Evolutionary conservation across 2,797 vertebrate genomes (phyloP), one percentile per base, ranked within the genome.

Genomic region (Clamator glandarius): DNA sequence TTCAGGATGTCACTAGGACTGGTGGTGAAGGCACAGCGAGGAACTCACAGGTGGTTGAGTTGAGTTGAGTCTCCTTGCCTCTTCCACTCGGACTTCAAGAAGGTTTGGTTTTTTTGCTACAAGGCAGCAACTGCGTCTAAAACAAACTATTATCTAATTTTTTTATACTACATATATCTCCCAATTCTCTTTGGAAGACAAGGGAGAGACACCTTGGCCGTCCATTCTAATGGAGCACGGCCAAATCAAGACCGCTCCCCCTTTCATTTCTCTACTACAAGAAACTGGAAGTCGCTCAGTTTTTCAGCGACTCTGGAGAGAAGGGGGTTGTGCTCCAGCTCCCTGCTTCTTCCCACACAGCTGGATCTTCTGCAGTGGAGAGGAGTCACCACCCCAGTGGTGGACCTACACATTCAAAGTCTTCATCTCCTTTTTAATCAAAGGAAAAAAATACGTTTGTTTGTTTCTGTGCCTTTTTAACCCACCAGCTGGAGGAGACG

Each of bases 301-400:
- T 62, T 62, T 23, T 36, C 82, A 80, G 28, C 14, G 4, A 19
- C 7, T 28, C 42, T 36, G 36, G 35, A 13, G 31, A 61, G 35
- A 57, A 29, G n/a, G 72, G 39, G n/a, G 18, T 11, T 29, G 21
- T 23, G 11, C 25, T 48, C 39, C 57, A 13, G 6, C 16, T 36
- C 51, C 55, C 24, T 57, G 33, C 16, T 3, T 61, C 33, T 74
- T 48, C 36, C n/a, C n/a, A 3, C 6, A 2, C 4, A 21, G 2
- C 28, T 33, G 14, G 14, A 21, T 29, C 11, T 5, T 19, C 20
- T 1, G 1, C 0, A 1, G 4, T 9, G 14, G 50, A 70, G 28
- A 26, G 19, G 14, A 51, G 9, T 36, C 36, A 39, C n/a, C 13
- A 28, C 18, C 35, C 23, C 63, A 51, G 23, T 6, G 35, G 36